Base-by-base conservation (phyloP, 2,797 vertebrate genomes). In the Coilia nasus region DNA sequence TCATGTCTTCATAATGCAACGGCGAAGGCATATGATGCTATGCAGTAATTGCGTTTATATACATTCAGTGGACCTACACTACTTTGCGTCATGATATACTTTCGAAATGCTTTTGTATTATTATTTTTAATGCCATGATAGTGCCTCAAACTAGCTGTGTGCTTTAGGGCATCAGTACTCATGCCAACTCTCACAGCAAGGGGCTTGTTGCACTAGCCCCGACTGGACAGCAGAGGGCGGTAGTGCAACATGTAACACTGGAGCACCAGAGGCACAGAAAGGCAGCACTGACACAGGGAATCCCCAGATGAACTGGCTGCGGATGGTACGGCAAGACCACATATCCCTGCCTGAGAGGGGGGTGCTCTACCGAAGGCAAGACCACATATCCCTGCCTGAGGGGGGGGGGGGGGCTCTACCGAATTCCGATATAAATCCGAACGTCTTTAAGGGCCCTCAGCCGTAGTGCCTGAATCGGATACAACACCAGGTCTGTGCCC, bases 141-240 rank as follows among this genome's bases (percentile, higher is more conserved):
- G 6, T 78, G 71, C 71, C 35, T 35, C 35, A 75, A 31, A 44
- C 9, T 35, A 31, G 67, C 12, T 4, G 35, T 41, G 17, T 78
- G 19, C 71, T 54, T 78, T 44, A 5, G 71, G 71, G 23, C 35
- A 78, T 21, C 6, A 19, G 71, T 78, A 78, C 67, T 75, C 12
- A 31, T 17, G 31, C 1, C 71, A 21, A 19, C 21, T 19, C 31
- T 78, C 71, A 78, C 71, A 78, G 71, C 44, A 44, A 10, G 50
- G 50, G 50, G 35, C 7, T 41, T 41, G 17, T 44, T 83, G 90
- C 87, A 84, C 87, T 90, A 86, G 62, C 78, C 84, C 25, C 54
- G n/a, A 83, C 60, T 56, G 46, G 75, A 87, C 95, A 94, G 90
- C 89, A 93, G 95, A 88, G 90, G 94, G 93, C 31, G 91, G 87